Conservation (phyloP, 2,888 invertebrate genomes). For the Gasteruption jaculator region DNA sequence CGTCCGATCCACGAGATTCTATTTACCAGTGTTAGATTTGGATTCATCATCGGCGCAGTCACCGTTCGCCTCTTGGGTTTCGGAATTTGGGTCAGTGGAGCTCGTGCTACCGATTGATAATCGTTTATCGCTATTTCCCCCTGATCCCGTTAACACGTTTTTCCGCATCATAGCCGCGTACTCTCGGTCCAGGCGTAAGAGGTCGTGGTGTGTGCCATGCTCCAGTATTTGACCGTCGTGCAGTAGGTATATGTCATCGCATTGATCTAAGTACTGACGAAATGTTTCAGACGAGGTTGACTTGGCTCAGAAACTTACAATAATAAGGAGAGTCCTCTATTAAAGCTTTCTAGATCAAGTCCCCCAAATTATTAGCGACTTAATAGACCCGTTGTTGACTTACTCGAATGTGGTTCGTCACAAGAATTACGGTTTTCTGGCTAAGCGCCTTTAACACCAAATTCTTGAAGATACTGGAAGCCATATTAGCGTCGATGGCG, state of each 20-base stretch:
- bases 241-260: conserved; percentile 59
- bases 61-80: too few relatives aligned
- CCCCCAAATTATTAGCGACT: background rate
- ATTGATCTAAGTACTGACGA: conserved; percentile 58
- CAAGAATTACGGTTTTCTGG: conserved; percentile 57
- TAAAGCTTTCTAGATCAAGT: too few relatives aligned
- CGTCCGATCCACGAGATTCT: too few relatives aligned
- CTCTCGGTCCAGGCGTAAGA: conserved; percentile 48
- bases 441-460: conserved; percentile 54
- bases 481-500: conserved; percentile 55
- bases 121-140: too few relatives aligned
- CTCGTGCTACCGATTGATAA: too few relatives aligned
- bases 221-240: conserved; percentile 57
- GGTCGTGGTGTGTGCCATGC: conserved; percentile 55
- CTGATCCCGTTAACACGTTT: too few relatives aligned
- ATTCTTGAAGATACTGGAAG: conserved; percentile 55
- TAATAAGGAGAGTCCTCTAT: background rate
- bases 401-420: conserved; percentile 61
- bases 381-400: conserved; percentile 11
- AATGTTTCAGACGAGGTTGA: too few relatives aligned
- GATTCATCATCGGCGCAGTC: too few relatives aligned
- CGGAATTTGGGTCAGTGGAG: too few relatives aligned
- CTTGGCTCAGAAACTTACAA: too few relatives aligned
- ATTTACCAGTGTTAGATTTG: too few relatives aligned
- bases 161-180: conserved; percentile 43